Evolutionary conservation across 2,113 vertebrate species (phyloP), one percentile per base, ranked within the genome.

Genomic region (Cynoglossus semilaevis): DNA sequence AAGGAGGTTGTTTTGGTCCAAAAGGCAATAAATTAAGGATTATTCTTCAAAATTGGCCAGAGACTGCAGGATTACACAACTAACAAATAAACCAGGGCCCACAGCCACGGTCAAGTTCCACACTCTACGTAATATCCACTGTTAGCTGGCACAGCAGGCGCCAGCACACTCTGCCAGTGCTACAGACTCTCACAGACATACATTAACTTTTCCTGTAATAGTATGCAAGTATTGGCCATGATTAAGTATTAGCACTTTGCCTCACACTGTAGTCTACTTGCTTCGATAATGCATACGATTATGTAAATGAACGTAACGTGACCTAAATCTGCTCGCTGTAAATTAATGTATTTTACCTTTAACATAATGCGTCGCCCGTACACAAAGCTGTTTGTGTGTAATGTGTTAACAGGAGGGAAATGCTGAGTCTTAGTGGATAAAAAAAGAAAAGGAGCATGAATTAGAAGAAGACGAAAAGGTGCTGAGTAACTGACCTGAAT

Each of bases 321-420:
- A 89, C 86, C 88, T 75, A 87, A 85, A 90, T 90, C 77, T 88
- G 88, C 85, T 87, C 72, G 7, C 17, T 65, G 74, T 78, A 88
- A 90, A 91, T 90, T 42, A 88, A 91, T 89, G 88, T 82, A 83
- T 87, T 89, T 90, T 90, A 90, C 85, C 84, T 90, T 88, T 83
- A 81, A 72, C 77, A 85, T 77, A 74, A 76, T 76, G 77, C 65
- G 68, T 71, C 70, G 58, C 37, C 40, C 48, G 70, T 64, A 64
- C 72, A 63, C 78, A 51, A 58, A 75, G 69, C 50, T 63, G 45
- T 74, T 80, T 80, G 79, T 77, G 79, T 77, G 69, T 75, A 78
- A 79, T 70, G 50, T 58, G 70, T 67, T 82, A 85, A 79, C 74
- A 74, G 61, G 63, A 63, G 70, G 63, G 54, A 63, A 66, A 51